Percentiles rank a stretch among this genome's conserved stretches.
phyloP scores from a whole-genome alignment of 2,888 invertebrate genomes.

The Cacoxenus indagator region DNA sequence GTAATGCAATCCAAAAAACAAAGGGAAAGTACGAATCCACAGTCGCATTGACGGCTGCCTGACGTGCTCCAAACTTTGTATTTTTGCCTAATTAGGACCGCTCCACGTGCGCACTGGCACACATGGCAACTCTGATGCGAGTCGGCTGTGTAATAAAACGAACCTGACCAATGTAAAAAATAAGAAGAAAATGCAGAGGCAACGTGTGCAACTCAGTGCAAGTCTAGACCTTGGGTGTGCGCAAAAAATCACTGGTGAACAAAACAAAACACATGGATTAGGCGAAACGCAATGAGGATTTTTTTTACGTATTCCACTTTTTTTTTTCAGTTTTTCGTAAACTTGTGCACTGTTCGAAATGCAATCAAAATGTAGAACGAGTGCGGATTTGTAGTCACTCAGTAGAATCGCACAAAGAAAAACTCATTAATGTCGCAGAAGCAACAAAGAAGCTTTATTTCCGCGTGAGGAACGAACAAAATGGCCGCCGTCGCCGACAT shows the following conservation, averaged over 20 bases:
- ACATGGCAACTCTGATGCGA: background rate
- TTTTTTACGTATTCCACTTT: too few species aligned
- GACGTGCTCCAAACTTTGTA: background rate
- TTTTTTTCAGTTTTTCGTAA: background rate
- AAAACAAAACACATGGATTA: background rate
- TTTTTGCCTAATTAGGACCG: background rate
- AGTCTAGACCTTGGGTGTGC: too few species aligned
- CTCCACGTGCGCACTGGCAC: background rate
- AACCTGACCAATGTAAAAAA: too few species aligned
- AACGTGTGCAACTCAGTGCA: too few species aligned
- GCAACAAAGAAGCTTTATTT: background rate
- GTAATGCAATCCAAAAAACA: background rate
- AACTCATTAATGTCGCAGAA: background rate
- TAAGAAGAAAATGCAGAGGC: too few species aligned
- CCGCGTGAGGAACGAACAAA: background rate
- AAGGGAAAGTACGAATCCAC: background rate
- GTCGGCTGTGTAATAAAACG: too few species aligned
- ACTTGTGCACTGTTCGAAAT: background rate
- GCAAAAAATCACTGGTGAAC: background rate
- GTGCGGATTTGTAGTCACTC: background rate
- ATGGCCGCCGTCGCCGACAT: background rate
- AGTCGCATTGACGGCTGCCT: background rate
- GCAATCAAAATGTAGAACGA: background rate
- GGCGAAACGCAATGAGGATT: background rate
- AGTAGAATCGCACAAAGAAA: background rate